A percentile compares a stretch with the other conserved stretches of the same genome.
Conservation (phyloP, 1,140 invertebrate species). For the Drosophila sproati region DNA sequence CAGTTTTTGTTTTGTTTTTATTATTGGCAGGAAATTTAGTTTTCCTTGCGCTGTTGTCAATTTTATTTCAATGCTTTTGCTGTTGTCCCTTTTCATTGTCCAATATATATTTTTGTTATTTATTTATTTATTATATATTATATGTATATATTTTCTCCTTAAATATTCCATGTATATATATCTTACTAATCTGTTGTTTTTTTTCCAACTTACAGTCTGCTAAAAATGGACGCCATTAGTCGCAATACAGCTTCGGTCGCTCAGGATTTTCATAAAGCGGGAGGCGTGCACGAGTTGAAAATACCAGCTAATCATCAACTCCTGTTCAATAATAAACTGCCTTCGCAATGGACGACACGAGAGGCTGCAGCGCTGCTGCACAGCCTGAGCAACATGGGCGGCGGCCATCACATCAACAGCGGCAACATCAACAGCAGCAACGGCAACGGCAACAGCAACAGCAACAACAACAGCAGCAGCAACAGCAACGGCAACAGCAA, state of each 20-base stretch:
- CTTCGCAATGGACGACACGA: conserved; percentile 84
- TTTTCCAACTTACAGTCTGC: conserved; percentile 62
- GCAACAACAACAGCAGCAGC: conserved; percentile 33
- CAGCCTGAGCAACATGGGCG: conserved; percentile 77
- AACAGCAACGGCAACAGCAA: conserved; percentile 9
- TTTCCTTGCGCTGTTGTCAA: neutral
- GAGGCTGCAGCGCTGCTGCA: conserved; percentile 81
- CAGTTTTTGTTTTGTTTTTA: neutral
- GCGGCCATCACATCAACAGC: conserved; percentile 35
- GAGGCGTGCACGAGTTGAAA: conserved; percentile 85
- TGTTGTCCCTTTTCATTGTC: neutral
- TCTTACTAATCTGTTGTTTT: conserved; percentile 8
- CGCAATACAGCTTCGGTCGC: conserved; percentile 84
- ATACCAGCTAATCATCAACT: conserved; percentile 84
- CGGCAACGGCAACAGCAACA: conserved; percentile 36
- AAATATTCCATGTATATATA: too few relatives aligned
- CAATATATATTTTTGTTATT: neutral
- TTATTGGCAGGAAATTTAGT: conserved; percentile 3
- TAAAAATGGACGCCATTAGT: conserved; percentile 85
- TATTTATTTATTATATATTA: conserved; percentile 8
- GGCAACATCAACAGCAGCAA: conserved; percentile 31
- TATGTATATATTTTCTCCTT: neutral
- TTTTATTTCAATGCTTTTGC: neutral
- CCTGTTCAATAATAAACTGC: conserved; percentile 85
- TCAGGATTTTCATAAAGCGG: conserved; percentile 85